Evolutionary conservation across 1,140 invertebrate species (phyloP), one percentile per base, ranked within the genome.

Genomic region (Scaptomyza montana): DNA sequence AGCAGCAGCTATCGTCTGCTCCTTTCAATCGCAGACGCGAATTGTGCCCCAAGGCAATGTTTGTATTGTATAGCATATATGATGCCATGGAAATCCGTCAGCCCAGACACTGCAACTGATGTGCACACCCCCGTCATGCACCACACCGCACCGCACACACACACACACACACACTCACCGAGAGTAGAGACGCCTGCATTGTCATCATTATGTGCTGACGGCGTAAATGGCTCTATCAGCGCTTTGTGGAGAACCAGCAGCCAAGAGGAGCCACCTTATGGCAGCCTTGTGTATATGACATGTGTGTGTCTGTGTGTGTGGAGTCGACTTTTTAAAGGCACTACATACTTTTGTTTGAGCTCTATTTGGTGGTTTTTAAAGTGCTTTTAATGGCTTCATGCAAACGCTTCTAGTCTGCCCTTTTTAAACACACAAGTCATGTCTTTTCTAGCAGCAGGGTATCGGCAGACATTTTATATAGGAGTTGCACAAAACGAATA

Each of bases 201-300:
- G 75, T 78, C 82, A 87, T 87, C 84, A 87, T 87, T 87, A 87
- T 87, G 82, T 87, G 82, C 82, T 87, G 82, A 87, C 82, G 82
- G 84, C 82, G 82, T 87, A 87, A 87, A 87, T 87, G 82, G 82
- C 82, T 87, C 82, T 87, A 87, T 87, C 82, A 87, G 82, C 82
- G 74, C 82, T 77, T 76, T 69, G 66, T 86, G 77, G 30, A 33
- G 30, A 33, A 6, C 54, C 59, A 49, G 30, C n/a, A 43, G 16
- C 28, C 33, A 45, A n/a, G 19, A 49, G 53, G 30, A 49, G 53
- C 53, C 60, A 62, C 57, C 68, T 74, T 67, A 72, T 78, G 60
- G 64, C 41, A 46, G 33, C 39, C 41, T 55, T 80, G 77, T 80
- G 77, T 63, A 60, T 74, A 67, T 85, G 80, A 77, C 69, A 71